Evolutionary conservation across 2,888 invertebrate genomes (phyloP).

Genomic region (Flabesymbios commensalis): DNA sequence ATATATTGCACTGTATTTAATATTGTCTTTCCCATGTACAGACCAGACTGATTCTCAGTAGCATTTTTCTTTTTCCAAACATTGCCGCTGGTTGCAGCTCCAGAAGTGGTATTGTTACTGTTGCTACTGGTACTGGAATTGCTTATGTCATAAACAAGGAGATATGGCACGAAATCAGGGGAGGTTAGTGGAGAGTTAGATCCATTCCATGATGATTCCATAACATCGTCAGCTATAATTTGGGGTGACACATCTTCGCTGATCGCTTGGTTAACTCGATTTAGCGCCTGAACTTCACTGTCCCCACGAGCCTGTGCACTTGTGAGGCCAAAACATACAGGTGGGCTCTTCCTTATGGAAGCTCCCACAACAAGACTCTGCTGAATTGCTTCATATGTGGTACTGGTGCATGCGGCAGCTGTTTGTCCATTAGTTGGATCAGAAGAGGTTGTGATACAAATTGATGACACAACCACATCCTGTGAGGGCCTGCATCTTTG

Average conservation of each 20-base stretch:
- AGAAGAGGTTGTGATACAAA: too few species aligned
- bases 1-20: too few species aligned
- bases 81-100: neutral
- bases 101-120: too few species aligned
- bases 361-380: too few species aligned
- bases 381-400: too few species aligned
- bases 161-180: slow-evolving; percentile 41
- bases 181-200: neutral
- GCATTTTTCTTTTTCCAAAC: neutral
- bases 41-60: too few species aligned
- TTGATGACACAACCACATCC: slow-evolving; percentile 49
- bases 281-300: slow-evolving; percentile 73
- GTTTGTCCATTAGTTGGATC: too few species aligned
- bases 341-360: too few species aligned
- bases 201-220: neutral
- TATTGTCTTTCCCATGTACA: too few species aligned
- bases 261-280: slow-evolving; percentile 76
- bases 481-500: slow-evolving; percentile 46
- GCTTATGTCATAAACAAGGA: slow-evolving; percentile 40
- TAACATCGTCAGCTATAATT: neutral
- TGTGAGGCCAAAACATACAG: too few species aligned
- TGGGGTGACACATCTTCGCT: slow-evolving; percentile 37
- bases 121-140: too few species aligned
- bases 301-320: slow-evolving; percentile 32
- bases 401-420: too few species aligned